These are phyloP conservation scores for Catostomus latipinnis DNA, from an alignment of 2,797 vertebrate species.

Conservation along the genomic window DNA sequence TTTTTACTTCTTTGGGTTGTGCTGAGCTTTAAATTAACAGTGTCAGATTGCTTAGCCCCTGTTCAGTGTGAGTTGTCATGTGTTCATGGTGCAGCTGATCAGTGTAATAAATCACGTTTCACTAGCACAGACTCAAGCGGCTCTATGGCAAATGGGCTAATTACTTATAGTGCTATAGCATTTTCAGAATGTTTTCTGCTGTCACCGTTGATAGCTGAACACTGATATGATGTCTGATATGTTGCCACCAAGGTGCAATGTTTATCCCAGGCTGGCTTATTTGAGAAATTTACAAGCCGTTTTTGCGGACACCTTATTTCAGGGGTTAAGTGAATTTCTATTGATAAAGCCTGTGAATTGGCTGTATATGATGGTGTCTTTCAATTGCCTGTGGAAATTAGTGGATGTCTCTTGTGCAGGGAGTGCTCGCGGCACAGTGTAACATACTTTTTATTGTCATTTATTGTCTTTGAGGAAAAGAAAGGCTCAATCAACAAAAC, in stretches of 20 bases:
- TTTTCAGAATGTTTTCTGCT: conserved; percentile 41
- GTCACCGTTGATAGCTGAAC: conserved; percentile 40
- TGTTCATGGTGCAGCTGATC: conserved; percentile 42
- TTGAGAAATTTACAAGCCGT: neutral
- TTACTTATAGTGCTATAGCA: conserved; percentile 51
- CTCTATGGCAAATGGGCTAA: conserved; percentile 50
- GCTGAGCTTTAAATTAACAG: conserved; percentile 26
- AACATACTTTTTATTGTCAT: conserved; percentile 11
- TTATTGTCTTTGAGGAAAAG: conserved; percentile 8
- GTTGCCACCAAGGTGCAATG: conserved; percentile 13
- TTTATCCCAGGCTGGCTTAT: conserved; percentile 21
- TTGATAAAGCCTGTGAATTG: conserved; percentile 34
- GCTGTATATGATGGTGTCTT: neutral
- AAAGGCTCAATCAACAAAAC: neutral
- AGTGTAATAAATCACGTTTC: conserved; percentile 55
- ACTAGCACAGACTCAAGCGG: conserved; percentile 20
- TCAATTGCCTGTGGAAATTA: conserved; percentile 30
- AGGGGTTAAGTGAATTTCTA: conserved; percentile 22
- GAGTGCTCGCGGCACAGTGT: conserved; percentile 15
- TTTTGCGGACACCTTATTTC: conserved; percentile 12
- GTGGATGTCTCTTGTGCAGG: neutral
- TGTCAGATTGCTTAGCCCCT: conserved; percentile 37
- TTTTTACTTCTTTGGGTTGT: conserved; percentile 11
- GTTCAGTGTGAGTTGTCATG: conserved; percentile 47
- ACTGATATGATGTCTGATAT: conserved; percentile 41